Conservation (phyloP, 2,797 vertebrate species). For the Micrastur ruficollis region DNA sequence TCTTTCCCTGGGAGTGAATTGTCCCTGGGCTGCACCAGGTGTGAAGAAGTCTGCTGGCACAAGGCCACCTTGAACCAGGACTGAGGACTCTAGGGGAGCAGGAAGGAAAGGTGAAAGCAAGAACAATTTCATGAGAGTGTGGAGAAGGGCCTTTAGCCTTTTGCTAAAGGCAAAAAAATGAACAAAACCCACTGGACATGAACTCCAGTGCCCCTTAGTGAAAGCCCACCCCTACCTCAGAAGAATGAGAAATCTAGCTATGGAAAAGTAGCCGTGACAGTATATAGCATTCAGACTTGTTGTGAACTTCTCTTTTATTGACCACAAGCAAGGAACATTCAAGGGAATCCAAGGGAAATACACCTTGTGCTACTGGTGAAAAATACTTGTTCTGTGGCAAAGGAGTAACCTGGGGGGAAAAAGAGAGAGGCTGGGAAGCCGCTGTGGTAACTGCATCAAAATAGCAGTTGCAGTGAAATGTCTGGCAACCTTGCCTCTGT, state of each 20-base stretch:
- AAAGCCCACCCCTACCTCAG: neutral
- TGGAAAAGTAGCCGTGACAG: neutral
- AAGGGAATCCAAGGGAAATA: neutral
- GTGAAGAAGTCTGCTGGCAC: neutral
- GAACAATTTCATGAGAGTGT: neutral
- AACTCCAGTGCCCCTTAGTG: neutral
- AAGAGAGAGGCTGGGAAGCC: neutral
- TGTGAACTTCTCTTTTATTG: neutral
- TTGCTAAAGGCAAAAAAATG: neutral
- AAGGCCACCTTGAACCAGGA: neutral
- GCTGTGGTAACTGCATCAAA: neutral
- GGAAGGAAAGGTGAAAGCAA: neutral
- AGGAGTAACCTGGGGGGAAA: neutral
- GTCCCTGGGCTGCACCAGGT: neutral
- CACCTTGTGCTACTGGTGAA: neutral
- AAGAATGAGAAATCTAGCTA: neutral
- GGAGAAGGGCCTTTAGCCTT: neutral
- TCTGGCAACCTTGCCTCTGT: neutral
- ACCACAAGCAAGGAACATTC: neutral
- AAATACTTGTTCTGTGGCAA: neutral
- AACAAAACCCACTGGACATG: neutral
- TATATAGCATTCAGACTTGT: rapidly evolving
- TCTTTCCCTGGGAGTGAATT: neutral
- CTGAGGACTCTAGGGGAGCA: neutral
- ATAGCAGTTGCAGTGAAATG: neutral